phyloP scores from a whole-genome alignment of 2,113 vertebrate genomes.

The Mormyrus iriodes region DNA sequence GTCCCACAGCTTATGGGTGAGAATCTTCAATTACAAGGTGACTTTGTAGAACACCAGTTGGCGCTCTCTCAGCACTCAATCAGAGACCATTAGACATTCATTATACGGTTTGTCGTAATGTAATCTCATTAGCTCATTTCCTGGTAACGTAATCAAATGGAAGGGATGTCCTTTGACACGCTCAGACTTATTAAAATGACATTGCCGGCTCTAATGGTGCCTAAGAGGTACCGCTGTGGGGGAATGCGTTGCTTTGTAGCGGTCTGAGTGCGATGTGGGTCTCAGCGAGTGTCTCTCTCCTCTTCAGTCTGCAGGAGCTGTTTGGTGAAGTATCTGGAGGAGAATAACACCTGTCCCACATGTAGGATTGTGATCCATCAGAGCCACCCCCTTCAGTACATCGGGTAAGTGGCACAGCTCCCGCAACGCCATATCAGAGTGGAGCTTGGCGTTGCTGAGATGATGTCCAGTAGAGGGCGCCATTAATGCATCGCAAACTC shows the following conservation, averaged over 20 bases:
- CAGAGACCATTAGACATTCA: constrained; percentile 6
- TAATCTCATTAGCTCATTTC: background rate
- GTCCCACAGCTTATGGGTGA: background rate
- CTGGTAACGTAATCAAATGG: background rate
- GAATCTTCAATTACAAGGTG: background rate
- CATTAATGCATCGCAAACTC: background rate
- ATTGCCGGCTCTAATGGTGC: background rate
- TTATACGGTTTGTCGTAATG: background rate
- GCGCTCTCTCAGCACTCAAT: background rate
- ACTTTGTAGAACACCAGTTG: background rate
- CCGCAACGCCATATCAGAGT: too few relatives aligned
- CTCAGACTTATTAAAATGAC: background rate
- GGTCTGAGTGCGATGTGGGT: background rate
- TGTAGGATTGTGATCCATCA: constrained; percentile 99
- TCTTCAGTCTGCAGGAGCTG: constrained; percentile 92
- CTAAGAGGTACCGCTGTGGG: background rate
- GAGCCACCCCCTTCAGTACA: constrained; percentile 97
- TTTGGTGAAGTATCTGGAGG: constrained; percentile 95
- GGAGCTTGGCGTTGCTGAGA: background rate
- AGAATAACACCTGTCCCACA: constrained; percentile 98
- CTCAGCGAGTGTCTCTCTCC: background rate
- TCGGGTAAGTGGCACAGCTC: constrained; percentile 71
- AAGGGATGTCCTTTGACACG: background rate
- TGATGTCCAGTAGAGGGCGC: background rate
- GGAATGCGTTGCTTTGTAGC: background rate